Evolutionary conservation across 2,797 vertebrate species (phyloP).

Genomic region (Sebastiscus albofasciatus): DNA sequence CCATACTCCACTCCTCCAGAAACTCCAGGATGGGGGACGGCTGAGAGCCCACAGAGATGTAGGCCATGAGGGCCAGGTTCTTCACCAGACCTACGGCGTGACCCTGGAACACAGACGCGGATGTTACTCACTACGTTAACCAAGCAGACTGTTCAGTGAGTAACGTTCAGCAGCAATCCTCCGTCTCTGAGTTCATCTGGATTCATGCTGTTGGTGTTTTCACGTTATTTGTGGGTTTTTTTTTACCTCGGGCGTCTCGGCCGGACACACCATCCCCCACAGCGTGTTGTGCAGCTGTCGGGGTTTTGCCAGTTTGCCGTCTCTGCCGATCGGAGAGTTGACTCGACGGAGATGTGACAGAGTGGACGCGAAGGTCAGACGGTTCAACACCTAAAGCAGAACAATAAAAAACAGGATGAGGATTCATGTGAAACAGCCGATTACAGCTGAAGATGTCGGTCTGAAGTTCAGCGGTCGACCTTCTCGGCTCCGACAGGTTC

Average conservation of each 20-base stretch:
- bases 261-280: constrained; percentile 99
- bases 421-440: too few relatives aligned
- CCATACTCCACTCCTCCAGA: constrained; percentile 99
- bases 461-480: too few relatives aligned
- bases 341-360: constrained; percentile 95
- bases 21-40: constrained; percentile 98
- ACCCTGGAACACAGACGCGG: constrained; percentile 79
- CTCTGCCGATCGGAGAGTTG: constrained; percentile 97
- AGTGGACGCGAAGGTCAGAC: constrained; percentile 96
- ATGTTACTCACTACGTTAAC: too few relatives aligned
- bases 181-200: too few relatives aligned
- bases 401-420: background rate
- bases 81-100: constrained; percentile 99
- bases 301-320: constrained; percentile 97
- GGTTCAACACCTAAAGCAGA: constrained; percentile 90
- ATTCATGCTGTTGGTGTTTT: background rate
- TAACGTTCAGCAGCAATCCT: too few relatives aligned
- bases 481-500: too few relatives aligned
- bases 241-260: constrained; percentile 96
- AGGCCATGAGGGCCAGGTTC: constrained; percentile 98
- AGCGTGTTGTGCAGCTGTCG: constrained; percentile 96
- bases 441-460: too few relatives aligned
- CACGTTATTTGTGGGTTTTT: background rate
- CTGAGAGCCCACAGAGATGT: constrained; percentile 99
- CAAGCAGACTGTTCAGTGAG: too few relatives aligned